phyloP scores from a whole-genome alignment of 2,888 invertebrate species.

The Syrphus vitripennis region DNA sequence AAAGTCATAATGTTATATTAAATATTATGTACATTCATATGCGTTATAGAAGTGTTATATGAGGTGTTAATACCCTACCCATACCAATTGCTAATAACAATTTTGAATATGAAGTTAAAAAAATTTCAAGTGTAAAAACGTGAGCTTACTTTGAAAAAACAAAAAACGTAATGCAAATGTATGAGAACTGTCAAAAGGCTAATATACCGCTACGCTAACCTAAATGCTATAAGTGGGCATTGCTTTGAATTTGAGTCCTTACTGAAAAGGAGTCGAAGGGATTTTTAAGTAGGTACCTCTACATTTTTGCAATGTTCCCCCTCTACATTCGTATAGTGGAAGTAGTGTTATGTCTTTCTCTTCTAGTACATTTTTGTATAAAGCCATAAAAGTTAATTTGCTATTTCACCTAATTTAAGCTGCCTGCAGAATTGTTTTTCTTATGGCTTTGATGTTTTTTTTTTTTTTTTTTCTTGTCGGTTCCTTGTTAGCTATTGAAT shows the following conservation, averaged over 20 bases:
- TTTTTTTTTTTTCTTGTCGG: neutral
- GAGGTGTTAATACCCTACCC: too few species aligned
- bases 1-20: too few species aligned
- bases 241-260: conserved; percentile 10
- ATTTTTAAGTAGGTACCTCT: neutral
- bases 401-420: conserved; percentile 63
- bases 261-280: neutral
- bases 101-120: conserved; percentile 15
- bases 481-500: conserved; percentile 43
- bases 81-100: too few species aligned
- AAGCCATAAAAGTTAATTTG: conserved; percentile 59
- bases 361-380: conserved; percentile 14
- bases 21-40: too few species aligned
- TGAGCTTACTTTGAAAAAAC: neutral
- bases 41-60: too few species aligned
- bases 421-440: conserved; percentile 28
- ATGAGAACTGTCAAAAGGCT: conserved; percentile 49
- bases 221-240: conserved; percentile 5
- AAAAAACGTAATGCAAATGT: neutral
- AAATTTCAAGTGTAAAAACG: neutral
- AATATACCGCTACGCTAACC: conserved; percentile 33
- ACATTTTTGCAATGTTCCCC: neutral
- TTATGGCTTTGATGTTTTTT: neutral
- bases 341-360: conserved; percentile 8
- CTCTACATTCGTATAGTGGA: neutral